Percentiles rank a stretch among this genome's conserved stretches.
phyloP scores from a whole-genome alignment of 64 coral and sea anemone genomes.

The Dendronephthya gigantea region DNA sequence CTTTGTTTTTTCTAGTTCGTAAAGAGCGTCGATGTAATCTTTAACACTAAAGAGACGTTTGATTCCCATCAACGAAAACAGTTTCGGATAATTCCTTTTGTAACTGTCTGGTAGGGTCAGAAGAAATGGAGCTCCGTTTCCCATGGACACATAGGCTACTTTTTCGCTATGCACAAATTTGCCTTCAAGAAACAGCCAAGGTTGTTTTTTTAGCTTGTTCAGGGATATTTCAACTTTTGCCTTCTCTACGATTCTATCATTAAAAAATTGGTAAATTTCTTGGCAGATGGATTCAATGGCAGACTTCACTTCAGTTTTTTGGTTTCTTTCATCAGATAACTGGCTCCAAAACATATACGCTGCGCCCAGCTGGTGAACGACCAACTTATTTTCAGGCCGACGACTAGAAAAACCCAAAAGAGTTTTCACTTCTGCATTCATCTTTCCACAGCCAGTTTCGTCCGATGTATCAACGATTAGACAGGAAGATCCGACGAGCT shows the following conservation, averaged over 20 bases:
- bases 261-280: constrained; percentile 51
- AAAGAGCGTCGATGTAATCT: constrained; percentile 19
- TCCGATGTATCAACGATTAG: constrained; percentile 60
- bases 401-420: constrained; percentile 41
- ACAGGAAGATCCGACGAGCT: constrained; percentile 51
- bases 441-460: constrained; percentile 52
- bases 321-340: constrained; percentile 37
- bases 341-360: too few relatives aligned
- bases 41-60: not conserved
- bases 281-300: constrained; percentile 23
- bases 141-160: constrained; percentile 55
- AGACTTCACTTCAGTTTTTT: constrained; percentile 14
- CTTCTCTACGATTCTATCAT: constrained; percentile 35
- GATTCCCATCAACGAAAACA: constrained; percentile 62
- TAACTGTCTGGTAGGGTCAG: constrained; percentile 52
- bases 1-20: constrained; percentile 46
- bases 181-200: constrained; percentile 65
- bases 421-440: constrained; percentile 43
- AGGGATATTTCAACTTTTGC: constrained; percentile 20
- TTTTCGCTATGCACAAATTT: constrained; percentile 65
- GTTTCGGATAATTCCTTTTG: constrained; percentile 42
- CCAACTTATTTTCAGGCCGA: constrained; percentile 31
- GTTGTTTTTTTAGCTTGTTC: constrained; percentile 48
- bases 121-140: not conserved
- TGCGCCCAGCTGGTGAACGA: constrained; percentile 48